phyloP scores from a whole-genome alignment of 2,797 vertebrate genomes.

The Euphonia xanthogaster region DNA sequence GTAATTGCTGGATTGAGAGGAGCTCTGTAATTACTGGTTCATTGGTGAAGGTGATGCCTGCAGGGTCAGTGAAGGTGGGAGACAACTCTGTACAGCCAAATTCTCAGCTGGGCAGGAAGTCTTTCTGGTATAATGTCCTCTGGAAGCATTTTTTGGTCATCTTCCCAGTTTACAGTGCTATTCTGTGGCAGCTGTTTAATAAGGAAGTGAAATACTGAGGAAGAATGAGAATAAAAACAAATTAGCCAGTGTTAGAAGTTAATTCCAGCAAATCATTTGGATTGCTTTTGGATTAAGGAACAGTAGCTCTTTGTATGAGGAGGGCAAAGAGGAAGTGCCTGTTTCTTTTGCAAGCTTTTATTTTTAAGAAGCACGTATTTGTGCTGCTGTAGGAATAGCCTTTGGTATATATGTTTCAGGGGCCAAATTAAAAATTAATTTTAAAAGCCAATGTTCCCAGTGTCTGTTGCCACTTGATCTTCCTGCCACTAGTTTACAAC shows the following conservation, averaged over 20 bases:
- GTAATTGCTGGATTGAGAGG: neutral
- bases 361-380: neutral
- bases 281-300: conserved; percentile 64
- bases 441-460: neutral
- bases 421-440: neutral
- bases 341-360: conserved; percentile 33
- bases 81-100: neutral
- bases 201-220: conserved; percentile 65
- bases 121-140: conserved; percentile 28
- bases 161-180: conserved; percentile 60
- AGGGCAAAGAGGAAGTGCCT: conserved; percentile 35
- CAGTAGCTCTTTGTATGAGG: conserved; percentile 59
- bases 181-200: conserved; percentile 67
- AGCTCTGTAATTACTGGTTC: neutral
- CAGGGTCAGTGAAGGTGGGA: neutral
- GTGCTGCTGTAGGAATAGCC: neutral
- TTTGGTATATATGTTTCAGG: neutral
- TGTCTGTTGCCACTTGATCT: neutral
- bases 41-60: conserved; percentile 6
- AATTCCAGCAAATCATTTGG: conserved; percentile 68
- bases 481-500: neutral
- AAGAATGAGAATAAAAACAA: conserved; percentile 68
- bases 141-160: conserved; percentile 65
- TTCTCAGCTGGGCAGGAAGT: conserved; percentile 67
- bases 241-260: conserved; percentile 67